Percentiles rank a stretch among this genome's conserved stretches.
These are phyloP conservation scores for Seriola dumerili DNA, from an alignment of 2,113 vertebrate genomes.

Conservation along the genomic window DNA sequence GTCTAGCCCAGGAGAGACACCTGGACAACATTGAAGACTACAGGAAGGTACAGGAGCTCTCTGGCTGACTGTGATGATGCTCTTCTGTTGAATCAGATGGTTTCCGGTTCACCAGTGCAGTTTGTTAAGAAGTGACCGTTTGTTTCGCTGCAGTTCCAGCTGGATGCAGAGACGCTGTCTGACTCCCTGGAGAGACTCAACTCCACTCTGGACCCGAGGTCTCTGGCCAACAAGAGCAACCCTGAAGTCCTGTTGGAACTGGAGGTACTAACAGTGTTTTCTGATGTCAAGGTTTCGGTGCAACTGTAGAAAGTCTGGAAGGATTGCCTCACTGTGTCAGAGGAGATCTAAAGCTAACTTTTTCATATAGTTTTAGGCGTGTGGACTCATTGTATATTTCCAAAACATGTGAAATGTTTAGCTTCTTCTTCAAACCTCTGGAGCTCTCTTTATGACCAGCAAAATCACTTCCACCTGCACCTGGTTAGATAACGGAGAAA, in stretches of 20 bases:
- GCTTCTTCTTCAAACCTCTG: background rate
- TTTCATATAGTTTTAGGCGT: no score
- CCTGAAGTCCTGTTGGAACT: constrained; percentile 87
- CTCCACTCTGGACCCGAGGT: constrained; percentile 86
- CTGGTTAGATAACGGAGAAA: background rate
- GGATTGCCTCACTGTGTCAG: no score
- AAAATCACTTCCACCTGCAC: background rate
- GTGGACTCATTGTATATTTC: no score
- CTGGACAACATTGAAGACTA: constrained; percentile 91
- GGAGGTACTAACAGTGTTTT: constrained; percentile 85
- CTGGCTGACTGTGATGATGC: background rate
- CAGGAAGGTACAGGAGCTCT: constrained; percentile 85
- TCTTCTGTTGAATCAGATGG: background rate
- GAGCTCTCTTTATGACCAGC: no score
- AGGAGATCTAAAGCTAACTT: no score
- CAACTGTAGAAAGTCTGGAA: no score
- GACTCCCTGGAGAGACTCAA: constrained; percentile 87
- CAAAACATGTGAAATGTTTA: background rate
- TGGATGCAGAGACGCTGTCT: constrained; percentile 87
- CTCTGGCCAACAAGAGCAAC: constrained; percentile 82
- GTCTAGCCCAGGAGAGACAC: constrained; percentile 93
- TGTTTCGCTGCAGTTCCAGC: constrained; percentile 86
- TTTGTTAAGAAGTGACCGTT: constrained; percentile 6
- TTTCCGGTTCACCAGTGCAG: background rate
- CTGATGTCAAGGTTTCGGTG: background rate